These are phyloP conservation scores for Perca flavescens DNA, from an alignment of 2,113 vertebrate genomes.

Conservation along the genomic window DNA sequence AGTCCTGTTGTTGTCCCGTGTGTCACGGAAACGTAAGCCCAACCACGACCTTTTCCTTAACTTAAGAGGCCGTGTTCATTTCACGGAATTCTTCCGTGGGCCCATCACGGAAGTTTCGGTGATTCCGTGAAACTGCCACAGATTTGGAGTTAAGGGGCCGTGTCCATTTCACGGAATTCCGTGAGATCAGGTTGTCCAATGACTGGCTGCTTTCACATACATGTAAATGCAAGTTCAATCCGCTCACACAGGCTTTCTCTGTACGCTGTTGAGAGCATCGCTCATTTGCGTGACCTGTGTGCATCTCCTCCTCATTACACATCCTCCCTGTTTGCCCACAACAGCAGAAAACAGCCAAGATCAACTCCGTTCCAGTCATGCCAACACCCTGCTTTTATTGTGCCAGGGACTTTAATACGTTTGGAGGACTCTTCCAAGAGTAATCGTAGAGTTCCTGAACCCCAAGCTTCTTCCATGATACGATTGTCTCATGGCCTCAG, in stretches of 20 bases:
- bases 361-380: constrained; percentile 48
- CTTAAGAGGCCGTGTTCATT: too few relatives aligned
- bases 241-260: not conserved
- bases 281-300: constrained; percentile 37
- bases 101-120: too few relatives aligned
- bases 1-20: too few relatives aligned
- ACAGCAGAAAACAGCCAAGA: constrained; percentile 50
- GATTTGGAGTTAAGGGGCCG: too few relatives aligned
- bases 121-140: too few relatives aligned
- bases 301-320: constrained; percentile 37
- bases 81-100: too few relatives aligned
- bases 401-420: constrained; percentile 63
- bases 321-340: constrained; percentile 53
- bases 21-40: too few relatives aligned
- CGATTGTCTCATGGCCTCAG: constrained; percentile 32
- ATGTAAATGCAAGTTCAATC: not conserved
- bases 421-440: constrained; percentile 47
- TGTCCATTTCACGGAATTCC: too few relatives aligned
- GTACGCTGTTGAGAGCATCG: not conserved
- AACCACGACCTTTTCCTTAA: too few relatives aligned
- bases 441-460: constrained; percentile 22
- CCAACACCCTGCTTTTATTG: constrained; percentile 54
- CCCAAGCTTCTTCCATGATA: constrained; percentile 9
- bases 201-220: not conserved
- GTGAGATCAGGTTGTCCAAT: too few relatives aligned